These are phyloP conservation scores for Patella vulgata DNA, from an alignment of 1,140 invertebrate genomes.

Conservation along the genomic window DNA sequence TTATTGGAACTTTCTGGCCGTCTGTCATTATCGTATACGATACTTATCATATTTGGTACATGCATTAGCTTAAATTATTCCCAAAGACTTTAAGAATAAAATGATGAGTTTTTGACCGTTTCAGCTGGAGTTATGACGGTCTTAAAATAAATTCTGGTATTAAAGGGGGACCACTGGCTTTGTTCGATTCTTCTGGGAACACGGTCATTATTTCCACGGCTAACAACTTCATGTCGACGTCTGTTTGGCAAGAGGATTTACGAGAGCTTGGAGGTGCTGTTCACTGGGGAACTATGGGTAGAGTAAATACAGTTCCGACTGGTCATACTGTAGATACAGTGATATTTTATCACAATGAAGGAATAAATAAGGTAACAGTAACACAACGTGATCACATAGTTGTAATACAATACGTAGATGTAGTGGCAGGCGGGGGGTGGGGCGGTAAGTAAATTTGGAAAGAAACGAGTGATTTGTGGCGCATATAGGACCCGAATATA, in stretches of 20 bases:
- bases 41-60: too few species aligned
- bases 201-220: conserved; percentile 34
- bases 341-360: conserved; percentile 32
- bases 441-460: too few species aligned
- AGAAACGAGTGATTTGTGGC: too few species aligned
- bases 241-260: conserved; percentile 11
- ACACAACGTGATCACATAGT: too few species aligned
- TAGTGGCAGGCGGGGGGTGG: too few species aligned
- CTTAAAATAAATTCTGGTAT: not conserved
- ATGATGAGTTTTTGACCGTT: not conserved
- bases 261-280: conserved; percentile 1
- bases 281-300: conserved; percentile 52
- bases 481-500: too few species aligned
- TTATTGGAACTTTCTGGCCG: too few species aligned
- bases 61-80: too few species aligned
- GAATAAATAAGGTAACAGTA: conserved; percentile 44
- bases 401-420: not conserved
- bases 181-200: not conserved
- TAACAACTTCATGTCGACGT: conserved; percentile 46
- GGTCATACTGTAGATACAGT: conserved; percentile 28
- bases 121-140: not conserved
- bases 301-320: conserved; percentile 31
- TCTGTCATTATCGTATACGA: too few species aligned
- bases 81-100: too few species aligned
- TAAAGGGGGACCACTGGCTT: not conserved